phyloP scores from a whole-genome alignment of 2,888 invertebrate genomes.

The Cylindroiulus punctatus region DNA sequence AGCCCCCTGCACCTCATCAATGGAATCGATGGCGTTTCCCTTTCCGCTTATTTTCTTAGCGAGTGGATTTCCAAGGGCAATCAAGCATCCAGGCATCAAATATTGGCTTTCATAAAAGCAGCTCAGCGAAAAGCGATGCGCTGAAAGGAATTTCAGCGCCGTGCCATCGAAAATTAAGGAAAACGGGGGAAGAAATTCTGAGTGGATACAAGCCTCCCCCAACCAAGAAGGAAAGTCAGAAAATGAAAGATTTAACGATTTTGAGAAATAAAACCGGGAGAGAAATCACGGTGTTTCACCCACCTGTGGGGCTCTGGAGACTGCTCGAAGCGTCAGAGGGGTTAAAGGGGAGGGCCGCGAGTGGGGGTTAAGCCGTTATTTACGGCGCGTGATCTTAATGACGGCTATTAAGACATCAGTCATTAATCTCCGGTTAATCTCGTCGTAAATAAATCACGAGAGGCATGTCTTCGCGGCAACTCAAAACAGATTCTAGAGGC shows the following conservation, averaged over 20 bases:
- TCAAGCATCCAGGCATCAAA: constrained; percentile 23
- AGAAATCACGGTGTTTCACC: background rate
- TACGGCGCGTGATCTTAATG: constrained; percentile 14
- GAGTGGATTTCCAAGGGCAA: constrained; percentile 38
- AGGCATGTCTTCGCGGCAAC: too few relatives aligned
- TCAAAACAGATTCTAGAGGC: too few relatives aligned
- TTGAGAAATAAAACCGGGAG: background rate
- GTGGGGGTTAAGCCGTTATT: background rate
- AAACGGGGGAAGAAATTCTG: background rate
- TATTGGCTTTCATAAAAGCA: constrained; percentile 34
- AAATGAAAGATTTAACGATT: background rate
- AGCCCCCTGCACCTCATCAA: background rate
- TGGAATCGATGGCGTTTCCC: background rate
- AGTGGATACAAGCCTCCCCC: background rate
- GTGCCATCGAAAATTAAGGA: background rate
- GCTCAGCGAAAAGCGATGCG: constrained; percentile 15
- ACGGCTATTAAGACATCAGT: constrained; percentile 13
- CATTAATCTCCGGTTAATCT: constrained; percentile 32
- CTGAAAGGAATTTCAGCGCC: background rate
- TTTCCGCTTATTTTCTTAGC: constrained; percentile 20
- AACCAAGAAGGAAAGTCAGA: background rate
- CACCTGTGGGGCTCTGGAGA: background rate
- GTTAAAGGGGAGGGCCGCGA: background rate
- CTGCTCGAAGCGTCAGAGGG: background rate
- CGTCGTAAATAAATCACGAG: background rate